Base-by-base conservation (phyloP, 2,888 invertebrate genomes). In the Xiphydria camelus region DNA sequence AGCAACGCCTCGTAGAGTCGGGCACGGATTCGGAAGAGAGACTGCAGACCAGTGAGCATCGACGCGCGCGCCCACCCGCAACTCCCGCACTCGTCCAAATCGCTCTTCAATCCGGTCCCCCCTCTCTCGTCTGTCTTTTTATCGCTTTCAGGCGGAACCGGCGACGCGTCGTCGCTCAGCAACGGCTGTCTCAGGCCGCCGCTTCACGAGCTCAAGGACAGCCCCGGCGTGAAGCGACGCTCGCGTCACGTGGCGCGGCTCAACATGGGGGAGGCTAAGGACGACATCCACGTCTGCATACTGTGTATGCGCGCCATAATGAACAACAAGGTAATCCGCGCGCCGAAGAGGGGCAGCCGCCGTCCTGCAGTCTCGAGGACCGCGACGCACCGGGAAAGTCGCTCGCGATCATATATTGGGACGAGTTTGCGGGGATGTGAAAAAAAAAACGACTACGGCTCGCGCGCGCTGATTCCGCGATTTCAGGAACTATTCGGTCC, bases 261-360 rank as follows among this genome's bases (percentile, higher is more conserved):
- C 55, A 94, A 93, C 75, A 93, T 94, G 93, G 94, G 94, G 41
- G 92, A 94, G 64, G 90, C 95, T 46, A 92, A 94, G 53, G 98
- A 98, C 76, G 99, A 99, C 75, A 96, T 99, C 68, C 98, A 99
- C 78, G 95, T 98, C 50, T 97, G 97, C 81, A 96, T 99, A 68
- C 92, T 96, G 89, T 99, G 98, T 75, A 87, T 99, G 82, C 83
- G 98, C 46, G 98, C 98, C 62, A 97, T 99, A 70, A 99, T 99
- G 98, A 99, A 99, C 78, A 98, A 99, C 75, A 98, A 98, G 84
- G 88, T 87, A 59, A 57, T 22, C n/a, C 6, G 23, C 7, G 23
- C 6, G 23, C n/a, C n/a, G n/a, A n/a, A n/a, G n/a, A n/a, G 10
- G n/a, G 36, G 6, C 7, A n/a, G n/a, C n/a, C n/a, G n/a, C n/a